Conservation (phyloP, 2,888 invertebrate genomes). For the Drosophila affinis region DNA sequence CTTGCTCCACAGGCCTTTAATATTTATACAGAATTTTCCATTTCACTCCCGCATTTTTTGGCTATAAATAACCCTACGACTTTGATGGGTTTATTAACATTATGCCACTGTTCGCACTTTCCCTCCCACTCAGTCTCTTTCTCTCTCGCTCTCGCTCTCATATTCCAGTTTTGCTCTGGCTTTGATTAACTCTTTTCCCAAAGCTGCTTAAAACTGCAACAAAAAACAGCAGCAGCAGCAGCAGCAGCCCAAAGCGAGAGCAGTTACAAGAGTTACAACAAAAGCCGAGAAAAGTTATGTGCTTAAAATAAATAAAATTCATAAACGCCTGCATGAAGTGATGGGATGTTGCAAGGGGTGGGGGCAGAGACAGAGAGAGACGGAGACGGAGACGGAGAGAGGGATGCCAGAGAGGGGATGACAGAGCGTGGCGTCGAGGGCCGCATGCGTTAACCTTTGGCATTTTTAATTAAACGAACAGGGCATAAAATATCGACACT, state of each 20-base stretch:
- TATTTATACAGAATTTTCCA: slow-evolving; percentile 4
- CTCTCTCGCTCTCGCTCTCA: not conserved
- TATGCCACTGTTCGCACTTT: slow-evolving; percentile 15
- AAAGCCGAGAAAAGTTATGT: slow-evolving; percentile 62
- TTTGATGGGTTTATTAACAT: slow-evolving; percentile 41
- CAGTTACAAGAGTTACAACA: slow-evolving; percentile 47
- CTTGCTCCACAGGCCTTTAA: slow-evolving; percentile 10
- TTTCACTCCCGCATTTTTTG: not conserved
- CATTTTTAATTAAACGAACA: slow-evolving; percentile 79
- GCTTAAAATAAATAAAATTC: slow-evolving; percentile 73
- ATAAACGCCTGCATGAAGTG: slow-evolving; percentile 52
- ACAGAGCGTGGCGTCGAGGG: slow-evolving; percentile 23
- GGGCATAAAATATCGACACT: slow-evolving; percentile 78
- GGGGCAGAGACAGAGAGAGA: not conserved
- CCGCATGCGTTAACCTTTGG: slow-evolving; percentile 74
- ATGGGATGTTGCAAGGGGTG: slow-evolving; percentile 2
- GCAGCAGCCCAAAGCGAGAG: slow-evolving; percentile 36
- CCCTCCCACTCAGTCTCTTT: not conserved
- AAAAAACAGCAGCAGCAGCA: slow-evolving; percentile 43
- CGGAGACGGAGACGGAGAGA: no score
- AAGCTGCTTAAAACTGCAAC: slow-evolving; percentile 72
- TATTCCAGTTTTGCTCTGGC: slow-evolving; percentile 12
- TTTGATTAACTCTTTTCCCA: slow-evolving; percentile 70
- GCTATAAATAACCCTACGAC: slow-evolving; percentile 10
- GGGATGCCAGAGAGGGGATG: not conserved